A percentile compares a stretch with the other conserved stretches of the same genome.
phyloP scores from a whole-genome alignment of 2,113 vertebrate species.

The Scytalopus superciliaris region DNA sequence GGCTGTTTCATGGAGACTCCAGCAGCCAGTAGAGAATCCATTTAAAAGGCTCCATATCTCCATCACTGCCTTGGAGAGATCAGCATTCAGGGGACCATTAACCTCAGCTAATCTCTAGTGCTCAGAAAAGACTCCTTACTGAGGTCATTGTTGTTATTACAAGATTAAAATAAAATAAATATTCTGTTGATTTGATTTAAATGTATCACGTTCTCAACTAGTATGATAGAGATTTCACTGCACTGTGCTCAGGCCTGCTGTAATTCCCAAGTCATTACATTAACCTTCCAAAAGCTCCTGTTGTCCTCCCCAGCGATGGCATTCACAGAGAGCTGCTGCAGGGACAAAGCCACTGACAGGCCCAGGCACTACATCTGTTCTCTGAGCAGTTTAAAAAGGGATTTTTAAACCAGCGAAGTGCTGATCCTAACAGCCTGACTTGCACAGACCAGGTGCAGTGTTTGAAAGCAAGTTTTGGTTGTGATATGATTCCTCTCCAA shows the following conservation, averaged over 20 bases:
- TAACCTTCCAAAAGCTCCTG: neutral
- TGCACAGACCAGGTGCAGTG: neutral
- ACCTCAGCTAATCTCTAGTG: neutral
- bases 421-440: neutral
- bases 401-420: neutral
- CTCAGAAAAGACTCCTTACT: neutral
- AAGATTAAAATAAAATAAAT: neutral
- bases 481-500: neutral
- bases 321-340: neutral
- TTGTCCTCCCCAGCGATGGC: neutral
- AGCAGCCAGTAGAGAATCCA: neutral
- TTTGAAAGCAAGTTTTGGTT: neutral
- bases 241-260: neutral
- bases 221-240: neutral
- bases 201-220: neutral
- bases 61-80: neutral
- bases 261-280: neutral
- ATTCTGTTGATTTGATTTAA: neutral
- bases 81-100: neutral
- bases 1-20: neutral
- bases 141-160: neutral
- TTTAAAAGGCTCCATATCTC: neutral
- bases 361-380: accelerated
- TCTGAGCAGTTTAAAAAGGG: neutral
- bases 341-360: neutral